phyloP scores from a whole-genome alignment of 2,113 vertebrate species.

The Sialia sialis region DNA sequence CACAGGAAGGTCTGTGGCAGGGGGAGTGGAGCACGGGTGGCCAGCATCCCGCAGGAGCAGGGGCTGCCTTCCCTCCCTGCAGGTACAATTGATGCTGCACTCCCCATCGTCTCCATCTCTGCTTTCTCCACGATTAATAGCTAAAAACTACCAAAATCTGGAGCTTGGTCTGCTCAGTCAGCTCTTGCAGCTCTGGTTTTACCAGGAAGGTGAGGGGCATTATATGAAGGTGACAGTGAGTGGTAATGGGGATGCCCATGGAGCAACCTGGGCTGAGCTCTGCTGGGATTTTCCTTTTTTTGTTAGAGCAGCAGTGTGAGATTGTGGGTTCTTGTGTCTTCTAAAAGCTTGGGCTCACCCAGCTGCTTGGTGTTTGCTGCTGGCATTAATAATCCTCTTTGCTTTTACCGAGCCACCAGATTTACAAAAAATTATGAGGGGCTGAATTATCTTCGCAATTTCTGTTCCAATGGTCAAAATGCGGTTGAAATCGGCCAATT shows the following conservation, averaged over 20 bases:
- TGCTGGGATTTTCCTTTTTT: not conserved
- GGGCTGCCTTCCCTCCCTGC: not conserved
- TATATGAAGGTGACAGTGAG: not conserved
- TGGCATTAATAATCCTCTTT: not conserved
- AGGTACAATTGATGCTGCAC: accelerated
- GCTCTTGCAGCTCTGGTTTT: not conserved
- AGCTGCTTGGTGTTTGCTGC: not conserved
- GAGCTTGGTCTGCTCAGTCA: not conserved
- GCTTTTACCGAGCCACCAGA: not conserved
- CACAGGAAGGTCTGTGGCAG: not conserved
- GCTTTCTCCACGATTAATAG: not conserved
- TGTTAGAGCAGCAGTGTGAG: not conserved
- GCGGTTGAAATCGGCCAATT: not conserved
- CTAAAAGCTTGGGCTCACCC: not conserved
- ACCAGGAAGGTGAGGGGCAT: accelerated
- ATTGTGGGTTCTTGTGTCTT: not conserved
- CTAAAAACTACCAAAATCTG: not conserved
- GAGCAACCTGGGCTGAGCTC: not conserved
- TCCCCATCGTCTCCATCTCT: accelerated
- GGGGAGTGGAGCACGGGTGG: accelerated
- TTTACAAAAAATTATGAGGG: not conserved
- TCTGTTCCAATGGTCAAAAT: not conserved
- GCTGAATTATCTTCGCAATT: not conserved
- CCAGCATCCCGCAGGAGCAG: accelerated
- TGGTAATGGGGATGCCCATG: accelerated